A percentile compares a stretch with the other conserved stretches of the same genome.
Evolutionary conservation across 2,113 vertebrate species (phyloP).

Genomic region (Neogale vison): DNA sequence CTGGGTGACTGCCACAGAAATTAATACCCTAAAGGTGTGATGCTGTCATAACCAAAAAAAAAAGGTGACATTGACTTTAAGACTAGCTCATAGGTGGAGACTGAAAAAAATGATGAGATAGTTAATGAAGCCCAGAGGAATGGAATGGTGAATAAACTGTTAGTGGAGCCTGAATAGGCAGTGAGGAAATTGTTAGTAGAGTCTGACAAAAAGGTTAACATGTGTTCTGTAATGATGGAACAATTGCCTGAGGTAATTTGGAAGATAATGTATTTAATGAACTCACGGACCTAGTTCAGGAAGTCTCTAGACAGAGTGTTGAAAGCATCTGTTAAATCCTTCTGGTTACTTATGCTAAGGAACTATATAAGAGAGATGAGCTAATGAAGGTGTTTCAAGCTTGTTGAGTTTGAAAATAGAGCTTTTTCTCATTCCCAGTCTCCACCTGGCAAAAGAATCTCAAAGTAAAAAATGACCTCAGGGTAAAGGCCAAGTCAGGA

Average conservation of each 20-base stretch:
- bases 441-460: background rate
- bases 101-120: background rate
- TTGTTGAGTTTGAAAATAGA: slow-evolving; percentile 44
- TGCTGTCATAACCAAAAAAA: background rate
- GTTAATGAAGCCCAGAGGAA: background rate
- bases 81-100: background rate
- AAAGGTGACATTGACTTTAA: background rate
- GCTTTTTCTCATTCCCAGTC: background rate
- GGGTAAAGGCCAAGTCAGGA: background rate
- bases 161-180: background rate
- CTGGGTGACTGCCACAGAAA: background rate
- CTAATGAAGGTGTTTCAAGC: background rate
- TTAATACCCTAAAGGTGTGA: background rate
- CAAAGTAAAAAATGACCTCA: slow-evolving; percentile 28
- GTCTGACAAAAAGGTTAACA: background rate
- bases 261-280: slow-evolving; percentile 4
- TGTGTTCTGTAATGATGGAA: background rate
- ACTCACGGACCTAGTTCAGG: background rate
- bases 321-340: background rate
- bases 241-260: slow-evolving; percentile 27
- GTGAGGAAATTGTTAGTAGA: background rate
- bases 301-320: slow-evolving; percentile 1
- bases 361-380: background rate
- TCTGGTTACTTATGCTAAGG: background rate
- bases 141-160: background rate